Base-by-base conservation (phyloP, 2,797 vertebrate species). In the Nannoperca obscura region DNA sequence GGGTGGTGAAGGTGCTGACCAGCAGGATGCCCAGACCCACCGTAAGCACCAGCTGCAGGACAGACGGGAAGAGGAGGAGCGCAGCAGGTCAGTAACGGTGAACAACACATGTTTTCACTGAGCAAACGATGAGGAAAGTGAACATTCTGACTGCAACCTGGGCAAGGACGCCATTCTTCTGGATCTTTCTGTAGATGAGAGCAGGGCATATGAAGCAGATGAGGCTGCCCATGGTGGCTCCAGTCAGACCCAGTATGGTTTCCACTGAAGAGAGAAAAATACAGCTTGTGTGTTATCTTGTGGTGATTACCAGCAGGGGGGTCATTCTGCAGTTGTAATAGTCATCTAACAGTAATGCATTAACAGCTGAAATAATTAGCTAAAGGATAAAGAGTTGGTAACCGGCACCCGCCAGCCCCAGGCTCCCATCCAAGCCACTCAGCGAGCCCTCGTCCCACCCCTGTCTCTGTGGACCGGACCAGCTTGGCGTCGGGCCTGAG, bases 141-240 rank as follows among this genome's bases (percentile, higher is more conserved):
- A 0, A 8, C 27, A 49, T 49, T 74, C 12, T 27, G 34, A 46
- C 7, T 8, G 19, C 80, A 81, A 99, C 98, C 97, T 98, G 97
- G 80, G 98, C 96, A 20, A 95, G 91, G 62, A 97, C 78, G 1
- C 94, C 86, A 34, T 94, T 97, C 94, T 97, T 98, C 94, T 99
- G 97, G 91, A 97, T 96, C 90, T 97, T 99, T 91, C 89, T 97
- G 93, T 97, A 97, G 94, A 99, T 99, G 79, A 99, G 97, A 78
- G 98, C 98, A 0, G 98, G 98, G 86, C 98, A 99, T 88, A 99
- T 96, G 86, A 99, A 99, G 92, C 98, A 99, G 93, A 99, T 99
- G 87, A 99, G 96, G 89, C 97, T 99, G 46, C 98, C 98, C 97
- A 98, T 99, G 1, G 97, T 99, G 7, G 98, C 98, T 66, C 98